Base-by-base conservation (phyloP, 2,797 vertebrate species). In the Sitta carolinensis region DNA sequence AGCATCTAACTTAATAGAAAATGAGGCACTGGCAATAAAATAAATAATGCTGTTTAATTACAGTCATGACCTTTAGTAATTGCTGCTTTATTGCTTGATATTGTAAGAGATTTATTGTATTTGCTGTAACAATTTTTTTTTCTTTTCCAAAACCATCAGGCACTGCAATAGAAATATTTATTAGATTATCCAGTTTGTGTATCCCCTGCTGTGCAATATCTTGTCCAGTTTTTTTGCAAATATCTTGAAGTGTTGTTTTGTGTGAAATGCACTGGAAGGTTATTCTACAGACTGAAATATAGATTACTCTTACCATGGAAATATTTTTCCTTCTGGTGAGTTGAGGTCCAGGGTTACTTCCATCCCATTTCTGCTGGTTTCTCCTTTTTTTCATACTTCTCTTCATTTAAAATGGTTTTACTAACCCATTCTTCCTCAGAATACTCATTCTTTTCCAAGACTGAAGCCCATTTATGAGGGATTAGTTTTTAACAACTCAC, bases 41-140 rank as follows among this genome's bases (percentile, higher is more conserved):
- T 93, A 93, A 90, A 88, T 92, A 91, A 93, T 94, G 26, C 45
- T 82, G n/a, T 91, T 95, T 95, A 95, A 96, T 95, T 96, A 84
- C 63, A 94, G 70, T 76, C 70, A n/a, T 77, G 92, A 94, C 94
- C 91, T 87, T 84, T 76, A 79, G 40, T 93, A 91, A 84, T 91
- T 91, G 63, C 42, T 59, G 26, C 47, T 45, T 84, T 91, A 81
- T 67, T 90, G 61, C 52, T 88, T 76, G 34, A 23, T 73, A 64
- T 79, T 76, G 22, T 61, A 94, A 69, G 47, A 76, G 67, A 79
- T 91, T 73, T 94, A 88, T 94, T 82, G 15, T 68, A 79, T 84
- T 94, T 94, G 54, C 82, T 87, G 45, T 75, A 94, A 70, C 9
- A 64, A 73, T 86, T 64, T 43, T 43, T 90, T 92, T 64, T 72